Evolutionary conservation across 2,113 vertebrate species (phyloP), one percentile per base, ranked within the genome.

Genomic region (Zosterops lateralis): DNA sequence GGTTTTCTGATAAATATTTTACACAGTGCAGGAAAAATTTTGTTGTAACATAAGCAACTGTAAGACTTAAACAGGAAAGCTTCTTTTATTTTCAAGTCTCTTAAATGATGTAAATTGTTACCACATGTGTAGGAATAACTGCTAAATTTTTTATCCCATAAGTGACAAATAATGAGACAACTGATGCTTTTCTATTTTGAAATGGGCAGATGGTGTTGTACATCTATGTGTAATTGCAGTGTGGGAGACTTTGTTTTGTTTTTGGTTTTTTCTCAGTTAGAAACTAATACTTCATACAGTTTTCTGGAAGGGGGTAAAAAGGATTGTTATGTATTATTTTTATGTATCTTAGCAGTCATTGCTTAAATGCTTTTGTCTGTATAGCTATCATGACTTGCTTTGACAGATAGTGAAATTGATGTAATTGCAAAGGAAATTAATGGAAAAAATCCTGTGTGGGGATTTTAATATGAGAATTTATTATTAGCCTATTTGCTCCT

Each of bases 81-180:
- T 68, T 68, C 2, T 73, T 8, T 56, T 75, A 6, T 81, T 80
- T 71, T 53, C 25, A 68, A 53, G 62, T 34, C 8, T 66, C 45
- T 89, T 78, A 75, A 84, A 60, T 18, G 9, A 65, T 61, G 54
- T 15, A 48, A 92, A 87, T 84, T 66, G 8, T 60, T 84, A 31
- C 73, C 47, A 62, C 21, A 56, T 50, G 19, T 89, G 45, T 77
- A 77, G 60, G 36, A 95, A 89, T 67, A 95, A 67, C 81, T 89
- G 79, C 19, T 73, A 86, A 10, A 2, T 31, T 95, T 91, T 90
- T 80, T 83, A 86, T 83, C 16, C 64, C 14, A 7, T 90, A 83
- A 90, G 47, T 84, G 84, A 94, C 70, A 94, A 88, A 89, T 87
- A 77, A 94, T 56, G 44, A 95, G 89, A 65, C 16, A 93, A 89